These are phyloP conservation scores for Heliocidaris erythrogramma DNA, from an alignment of 35 echinoderm and acorn worm genomes.

Conservation along the genomic window DNA sequence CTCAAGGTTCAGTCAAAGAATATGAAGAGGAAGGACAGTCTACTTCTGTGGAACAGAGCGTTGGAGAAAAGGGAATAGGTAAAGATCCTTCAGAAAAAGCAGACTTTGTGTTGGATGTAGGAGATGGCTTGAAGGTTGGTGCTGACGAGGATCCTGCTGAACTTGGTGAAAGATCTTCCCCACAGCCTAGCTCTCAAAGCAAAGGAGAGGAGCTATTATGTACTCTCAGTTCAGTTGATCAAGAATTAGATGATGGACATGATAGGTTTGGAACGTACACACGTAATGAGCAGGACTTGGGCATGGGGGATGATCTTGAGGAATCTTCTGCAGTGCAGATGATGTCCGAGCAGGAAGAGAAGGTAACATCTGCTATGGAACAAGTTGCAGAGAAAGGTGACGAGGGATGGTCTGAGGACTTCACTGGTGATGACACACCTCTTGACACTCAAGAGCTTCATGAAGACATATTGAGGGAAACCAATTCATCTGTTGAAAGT, in stretches of 20 bases:
- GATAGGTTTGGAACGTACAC: not conserved
- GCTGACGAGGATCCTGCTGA: not conserved
- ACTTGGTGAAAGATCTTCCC: not conserved
- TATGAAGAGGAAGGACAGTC: no score
- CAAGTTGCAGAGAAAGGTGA: conserved; percentile 18
- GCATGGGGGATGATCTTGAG: not conserved
- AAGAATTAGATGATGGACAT: not conserved
- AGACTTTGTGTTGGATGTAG: not conserved
- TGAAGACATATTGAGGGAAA: not conserved
- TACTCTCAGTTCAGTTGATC: not conserved
- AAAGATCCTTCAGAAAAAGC: no score
- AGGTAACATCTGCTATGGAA: conserved; percentile 14
- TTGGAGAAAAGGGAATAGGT: no score
- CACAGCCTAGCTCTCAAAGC: not conserved
- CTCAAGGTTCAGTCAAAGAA: not conserved
- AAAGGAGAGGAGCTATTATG: not conserved
- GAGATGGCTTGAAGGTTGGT: not conserved
- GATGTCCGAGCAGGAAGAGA: conserved; percentile 23
- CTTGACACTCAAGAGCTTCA: not conserved
- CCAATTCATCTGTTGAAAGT: not conserved
- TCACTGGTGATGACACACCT: not conserved
- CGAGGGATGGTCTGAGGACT: conserved; percentile 16
- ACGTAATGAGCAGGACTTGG: not conserved
- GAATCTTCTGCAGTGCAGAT: not conserved
- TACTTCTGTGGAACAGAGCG: no score